Base-by-base conservation (phyloP, 2,797 vertebrate genomes). In the Novumbra hubbsi region DNA sequence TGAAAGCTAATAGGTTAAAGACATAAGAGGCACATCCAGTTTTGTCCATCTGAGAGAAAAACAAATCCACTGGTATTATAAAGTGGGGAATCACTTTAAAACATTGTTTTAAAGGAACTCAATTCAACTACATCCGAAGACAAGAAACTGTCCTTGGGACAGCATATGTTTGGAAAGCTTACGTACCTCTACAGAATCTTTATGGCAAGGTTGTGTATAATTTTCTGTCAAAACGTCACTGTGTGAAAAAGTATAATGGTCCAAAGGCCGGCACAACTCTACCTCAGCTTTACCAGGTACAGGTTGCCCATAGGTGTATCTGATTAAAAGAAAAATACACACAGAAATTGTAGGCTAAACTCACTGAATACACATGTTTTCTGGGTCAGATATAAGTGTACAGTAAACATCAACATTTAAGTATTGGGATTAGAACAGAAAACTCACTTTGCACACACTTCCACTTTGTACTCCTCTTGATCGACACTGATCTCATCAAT, bases 281-380 rank as follows among this genome's bases (percentile, higher is more conserved):
- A 88, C 0, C 1, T 34, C 50, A 16, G 76, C 70, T 60, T 0
- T 83, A 9, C 83, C 90, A 45, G 90, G 85, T 6, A 90, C 90
- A 68, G 88, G 83, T 73, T 89, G 84, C 62, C 87, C 84, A 32
- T 78, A 91, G 9, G 88, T 91, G 71, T 90, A 91, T 57, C 90
- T 90, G 60, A 28, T 62, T 28, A 14, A 62, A 28, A 11, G 15
- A 14, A 45, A 45, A 1, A 11, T 1, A 45, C 14, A 45, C 9
- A 11, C 1, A 45, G 2, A 45, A 45, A 12, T 14, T 45, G 41
- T 45, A 45, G 41, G 41, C 12, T 45, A 4, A 12, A 45, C 8
- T 45, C 9, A 45, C 14, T 11, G 9, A 45, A 45, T 45, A 45
- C 41, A 45, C 11, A 45, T 14, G 41, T 45, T 45, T 45, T 2